A percentile compares a stretch with the other conserved stretches of the same genome.
phyloP scores from a whole-genome alignment of 2,888 invertebrate species.

The Caenorhabditis wallacei region DNA sequence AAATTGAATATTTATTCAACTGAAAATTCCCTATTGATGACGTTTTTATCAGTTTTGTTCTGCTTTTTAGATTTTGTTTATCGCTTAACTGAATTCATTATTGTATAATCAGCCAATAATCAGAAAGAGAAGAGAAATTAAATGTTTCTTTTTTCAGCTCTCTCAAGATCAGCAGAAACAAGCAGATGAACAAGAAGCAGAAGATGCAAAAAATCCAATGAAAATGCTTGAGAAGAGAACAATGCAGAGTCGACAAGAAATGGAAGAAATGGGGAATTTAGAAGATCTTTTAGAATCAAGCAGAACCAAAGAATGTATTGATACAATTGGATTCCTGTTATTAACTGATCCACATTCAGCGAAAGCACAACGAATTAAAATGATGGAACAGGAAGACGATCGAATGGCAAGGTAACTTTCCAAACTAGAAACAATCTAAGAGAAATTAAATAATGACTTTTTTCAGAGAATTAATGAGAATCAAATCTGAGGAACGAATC shows the following conservation, averaged over 20 bases:
- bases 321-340: conserved; percentile 62
- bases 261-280: conserved; percentile 92
- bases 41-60: no score
- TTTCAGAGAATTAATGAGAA: conserved; percentile 72
- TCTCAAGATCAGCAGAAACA: conserved; percentile 89
- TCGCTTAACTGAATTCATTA: no score
- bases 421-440: neutral
- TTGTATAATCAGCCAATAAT: neutral
- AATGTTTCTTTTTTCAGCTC: conserved; percentile 46
- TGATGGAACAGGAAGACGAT: conserved; percentile 88
- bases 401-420: conserved; percentile 85
- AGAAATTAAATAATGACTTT: neutral
- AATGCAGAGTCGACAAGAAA: conserved; percentile 95
- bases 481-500: conserved; percentile 72
- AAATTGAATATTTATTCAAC: no score
- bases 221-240: conserved; percentile 95
- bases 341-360: conserved; percentile 66
- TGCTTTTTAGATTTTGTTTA: no score
- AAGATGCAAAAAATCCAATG: conserved; percentile 99
- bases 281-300: conserved; percentile 97
- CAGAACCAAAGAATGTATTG: conserved; percentile 85
- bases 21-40: no score
- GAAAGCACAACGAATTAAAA: conserved; percentile 51
- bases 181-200: conserved; percentile 93
- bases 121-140: neutral